These are phyloP conservation scores for Parus major DNA, from an alignment of 2,113 vertebrate genomes.

Conservation along the genomic window DNA sequence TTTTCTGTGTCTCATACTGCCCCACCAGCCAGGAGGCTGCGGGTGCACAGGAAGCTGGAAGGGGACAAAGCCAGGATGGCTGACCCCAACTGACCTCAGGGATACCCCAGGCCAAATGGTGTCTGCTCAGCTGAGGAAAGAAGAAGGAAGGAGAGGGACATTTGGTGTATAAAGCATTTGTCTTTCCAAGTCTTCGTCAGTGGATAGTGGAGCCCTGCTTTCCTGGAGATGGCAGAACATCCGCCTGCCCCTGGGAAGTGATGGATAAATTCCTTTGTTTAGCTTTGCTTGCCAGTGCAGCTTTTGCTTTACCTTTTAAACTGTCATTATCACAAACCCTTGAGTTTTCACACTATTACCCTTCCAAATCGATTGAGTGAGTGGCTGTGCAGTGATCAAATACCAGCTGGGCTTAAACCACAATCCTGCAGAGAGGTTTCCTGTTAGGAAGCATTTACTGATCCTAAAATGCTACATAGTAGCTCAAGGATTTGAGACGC, in stretches of 20 bases:
- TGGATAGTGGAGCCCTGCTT: background rate
- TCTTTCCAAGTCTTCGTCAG: fast-evolving
- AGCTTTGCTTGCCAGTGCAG: background rate
- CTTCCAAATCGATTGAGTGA: background rate
- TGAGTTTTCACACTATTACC: background rate
- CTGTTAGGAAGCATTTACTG: background rate
- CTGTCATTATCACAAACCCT: background rate
- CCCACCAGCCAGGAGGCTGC: fast-evolving
- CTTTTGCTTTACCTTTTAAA: background rate
- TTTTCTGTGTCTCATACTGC: background rate
- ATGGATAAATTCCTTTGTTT: background rate
- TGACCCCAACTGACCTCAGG: background rate
- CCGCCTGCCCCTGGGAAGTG: background rate
- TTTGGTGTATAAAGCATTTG: fast-evolving
- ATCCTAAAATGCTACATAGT: background rate
- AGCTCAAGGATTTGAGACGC: background rate
- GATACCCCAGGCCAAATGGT: fast-evolving
- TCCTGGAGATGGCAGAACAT: background rate
- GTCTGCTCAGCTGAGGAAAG: background rate
- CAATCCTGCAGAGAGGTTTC: background rate
- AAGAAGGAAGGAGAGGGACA: background rate
- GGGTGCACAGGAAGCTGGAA: background rate
- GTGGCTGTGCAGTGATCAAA: fast-evolving
- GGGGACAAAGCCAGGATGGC: background rate
- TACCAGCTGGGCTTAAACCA: background rate